A percentile compares a stretch with the other conserved stretches of the same genome.
Conservation (phyloP, 2,113 vertebrate species). For the Burhinus oedicnemus region DNA sequence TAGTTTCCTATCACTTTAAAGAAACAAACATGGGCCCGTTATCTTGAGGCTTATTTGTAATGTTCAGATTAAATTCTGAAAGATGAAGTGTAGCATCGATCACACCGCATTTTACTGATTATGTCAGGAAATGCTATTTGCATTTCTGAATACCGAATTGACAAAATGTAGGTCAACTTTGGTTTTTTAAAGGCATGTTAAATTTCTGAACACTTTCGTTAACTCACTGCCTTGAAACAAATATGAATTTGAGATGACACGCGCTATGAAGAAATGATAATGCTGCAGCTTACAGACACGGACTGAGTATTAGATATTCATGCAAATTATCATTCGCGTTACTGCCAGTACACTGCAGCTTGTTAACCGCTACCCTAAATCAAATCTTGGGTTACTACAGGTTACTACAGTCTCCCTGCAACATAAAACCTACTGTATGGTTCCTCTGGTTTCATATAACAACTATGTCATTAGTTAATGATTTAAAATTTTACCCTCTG, state of each 20-base stretch:
- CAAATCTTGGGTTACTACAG: constrained; percentile 29
- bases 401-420: constrained; percentile 3
- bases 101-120: background rate
- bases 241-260: background rate
- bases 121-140: background rate
- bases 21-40: rapidly evolving
- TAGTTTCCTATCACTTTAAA: background rate
- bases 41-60: background rate
- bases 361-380: constrained; percentile 12
- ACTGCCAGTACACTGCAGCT: background rate
- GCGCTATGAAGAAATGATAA: background rate
- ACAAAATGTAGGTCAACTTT: constrained; percentile 30
- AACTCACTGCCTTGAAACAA: background rate
- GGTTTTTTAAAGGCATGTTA: background rate
- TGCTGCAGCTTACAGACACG: background rate
- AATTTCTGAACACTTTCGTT: background rate
- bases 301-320: background rate
- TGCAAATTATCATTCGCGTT: background rate
- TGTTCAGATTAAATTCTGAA: background rate
- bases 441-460: constrained; percentile 54
- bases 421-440: constrained; percentile 27
- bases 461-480: constrained; percentile 52
- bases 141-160: constrained; percentile 33
- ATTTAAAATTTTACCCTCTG: constrained; percentile 59
- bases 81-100: background rate